These are phyloP conservation scores for Pipa parva DNA, from an alignment of 2,113 vertebrate genomes.

Conservation along the genomic window DNA sequence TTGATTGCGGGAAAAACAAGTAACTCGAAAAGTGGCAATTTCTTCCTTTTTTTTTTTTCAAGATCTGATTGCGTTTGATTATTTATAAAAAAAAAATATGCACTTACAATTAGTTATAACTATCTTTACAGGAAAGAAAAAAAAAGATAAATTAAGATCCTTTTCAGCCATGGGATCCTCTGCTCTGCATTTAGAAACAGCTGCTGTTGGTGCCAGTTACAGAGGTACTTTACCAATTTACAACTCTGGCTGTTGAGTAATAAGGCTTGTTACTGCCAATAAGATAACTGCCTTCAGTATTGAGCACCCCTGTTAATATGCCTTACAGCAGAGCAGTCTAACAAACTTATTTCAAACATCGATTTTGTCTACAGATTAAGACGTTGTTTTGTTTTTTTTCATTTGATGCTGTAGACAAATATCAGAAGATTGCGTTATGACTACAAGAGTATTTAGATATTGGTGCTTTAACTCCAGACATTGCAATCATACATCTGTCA, in stretches of 20 bases:
- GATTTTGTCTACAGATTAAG: neutral
- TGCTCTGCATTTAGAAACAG: neutral
- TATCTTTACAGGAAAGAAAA: neutral
- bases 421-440: neutral
- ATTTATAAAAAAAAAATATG: slow-evolving; percentile 13
- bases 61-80: slow-evolving; percentile 28
- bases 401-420: neutral
- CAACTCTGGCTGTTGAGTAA: slow-evolving; percentile 8
- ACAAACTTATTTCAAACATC: slow-evolving; percentile 9
- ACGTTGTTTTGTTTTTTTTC: neutral
- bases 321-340: slow-evolving; percentile 9
- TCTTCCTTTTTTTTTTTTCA: neutral
- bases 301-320: slow-evolving; percentile 2
- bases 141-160: neutral
- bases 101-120: neutral
- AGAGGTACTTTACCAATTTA: slow-evolving; percentile 9
- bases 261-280: slow-evolving; percentile 30
- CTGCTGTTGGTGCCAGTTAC: neutral
- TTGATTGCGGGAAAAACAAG: slow-evolving; percentile 20
- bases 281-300: neutral
- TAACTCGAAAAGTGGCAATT: slow-evolving; percentile 13
- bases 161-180: neutral
- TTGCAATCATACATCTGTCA: too few relatives aligned
- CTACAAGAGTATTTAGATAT: too few relatives aligned
- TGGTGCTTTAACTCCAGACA: too few relatives aligned